A percentile compares a stretch with the other conserved stretches of the same genome.
Conservation (phyloP, 2,888 invertebrate genomes). For the Pheosia tremula region DNA sequence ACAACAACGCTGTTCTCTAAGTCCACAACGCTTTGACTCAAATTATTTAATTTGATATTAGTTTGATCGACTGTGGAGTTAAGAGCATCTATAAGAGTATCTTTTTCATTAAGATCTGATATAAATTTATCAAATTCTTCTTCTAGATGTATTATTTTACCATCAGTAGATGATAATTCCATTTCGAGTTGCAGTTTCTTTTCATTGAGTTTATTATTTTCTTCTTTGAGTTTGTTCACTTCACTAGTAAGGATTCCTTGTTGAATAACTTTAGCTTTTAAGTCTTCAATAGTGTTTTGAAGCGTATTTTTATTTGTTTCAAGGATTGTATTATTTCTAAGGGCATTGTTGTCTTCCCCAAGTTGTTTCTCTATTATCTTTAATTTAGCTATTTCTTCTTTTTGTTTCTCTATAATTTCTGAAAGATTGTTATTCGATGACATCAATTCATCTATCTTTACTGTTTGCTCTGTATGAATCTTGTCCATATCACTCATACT, state of each 20-base stretch:
- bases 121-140: constrained; percentile 67
- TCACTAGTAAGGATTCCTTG: constrained; percentile 49
- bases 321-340: constrained; percentile 41
- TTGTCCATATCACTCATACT: constrained; percentile 27
- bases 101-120: constrained; percentile 70
- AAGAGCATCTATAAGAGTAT: constrained; percentile 61
- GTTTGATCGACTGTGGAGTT: constrained; percentile 55
- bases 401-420: constrained; percentile 43
- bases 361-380: constrained; percentile 41
- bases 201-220: constrained; percentile 55
- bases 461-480: constrained; percentile 42
- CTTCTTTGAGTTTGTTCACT: constrained; percentile 50
- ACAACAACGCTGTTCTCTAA: constrained; percentile 49
- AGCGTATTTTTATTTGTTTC: constrained; percentile 38
- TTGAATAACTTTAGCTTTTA: constrained; percentile 50
- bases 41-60: constrained; percentile 43
- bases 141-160: constrained; percentile 67
- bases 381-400: constrained; percentile 38
- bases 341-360: constrained; percentile 41
- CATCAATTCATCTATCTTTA: constrained; percentile 38
- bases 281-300: constrained; percentile 47
- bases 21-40: constrained; percentile 51
- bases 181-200: constrained; percentile 56
- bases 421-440: constrained; percentile 50
- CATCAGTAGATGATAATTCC: constrained; percentile 59